A percentile compares a stretch with the other conserved stretches of the same genome.
Conservation (phyloP, 2,113 vertebrate species). For the Craseonycteris thonglongyai region DNA sequence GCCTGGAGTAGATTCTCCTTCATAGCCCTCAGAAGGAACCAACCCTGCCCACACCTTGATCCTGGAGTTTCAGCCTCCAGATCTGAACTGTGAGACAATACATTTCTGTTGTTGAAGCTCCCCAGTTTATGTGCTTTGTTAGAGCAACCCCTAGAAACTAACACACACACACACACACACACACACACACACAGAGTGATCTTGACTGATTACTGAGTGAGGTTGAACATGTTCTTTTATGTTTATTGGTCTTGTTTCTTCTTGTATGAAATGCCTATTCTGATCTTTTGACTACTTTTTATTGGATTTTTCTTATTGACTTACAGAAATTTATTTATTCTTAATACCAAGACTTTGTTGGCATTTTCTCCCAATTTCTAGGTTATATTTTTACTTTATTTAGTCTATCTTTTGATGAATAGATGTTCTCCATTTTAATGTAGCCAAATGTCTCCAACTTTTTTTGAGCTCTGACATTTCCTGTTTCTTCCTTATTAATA, state of each 20-base stretch:
- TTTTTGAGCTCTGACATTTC: neutral
- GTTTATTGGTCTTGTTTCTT: neutral
- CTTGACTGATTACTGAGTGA: neutral
- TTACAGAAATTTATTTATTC: neutral
- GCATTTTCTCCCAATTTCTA: neutral
- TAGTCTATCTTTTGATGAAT: neutral
- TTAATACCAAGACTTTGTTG: neutral
- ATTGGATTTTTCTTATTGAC: neutral
- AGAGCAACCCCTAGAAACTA: neutral
- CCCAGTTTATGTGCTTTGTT: too few relatives aligned
- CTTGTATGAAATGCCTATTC: neutral
- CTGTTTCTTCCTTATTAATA: neutral
- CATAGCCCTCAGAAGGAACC: neutral
- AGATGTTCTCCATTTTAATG: neutral
- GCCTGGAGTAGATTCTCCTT: neutral
- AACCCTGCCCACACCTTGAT: too few relatives aligned
- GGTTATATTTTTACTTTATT: neutral
- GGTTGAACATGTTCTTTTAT: neutral
- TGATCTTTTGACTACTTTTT: neutral
- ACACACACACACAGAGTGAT: neutral
- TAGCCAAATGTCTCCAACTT: neutral
- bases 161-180: neutral
- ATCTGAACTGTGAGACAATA: neutral
- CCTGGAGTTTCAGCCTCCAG: neutral
- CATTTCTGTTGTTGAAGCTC: too few relatives aligned